phyloP scores from a whole-genome alignment of 2,113 vertebrate genomes.

The Motacilla tschutschensis region DNA sequence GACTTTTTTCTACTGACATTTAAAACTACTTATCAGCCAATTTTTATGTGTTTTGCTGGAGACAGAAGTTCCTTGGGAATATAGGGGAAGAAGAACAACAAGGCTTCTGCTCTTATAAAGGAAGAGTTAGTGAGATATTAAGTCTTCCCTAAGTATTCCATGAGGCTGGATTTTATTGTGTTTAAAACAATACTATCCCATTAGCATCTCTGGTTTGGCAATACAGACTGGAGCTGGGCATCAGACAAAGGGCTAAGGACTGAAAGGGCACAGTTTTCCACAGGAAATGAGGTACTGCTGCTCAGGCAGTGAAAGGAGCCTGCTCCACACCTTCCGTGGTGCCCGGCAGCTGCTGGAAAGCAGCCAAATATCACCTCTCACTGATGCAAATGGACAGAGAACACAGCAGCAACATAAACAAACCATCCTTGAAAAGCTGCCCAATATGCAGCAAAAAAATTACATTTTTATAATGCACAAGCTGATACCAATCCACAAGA shows the following conservation, averaged over 20 bases:
- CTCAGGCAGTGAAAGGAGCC: background rate
- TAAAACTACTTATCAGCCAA: background rate
- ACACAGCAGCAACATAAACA: constrained; percentile 3
- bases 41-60: background rate
- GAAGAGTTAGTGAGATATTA: background rate
- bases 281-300: background rate
- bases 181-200: background rate
- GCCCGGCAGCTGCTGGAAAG: background rate
- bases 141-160: background rate
- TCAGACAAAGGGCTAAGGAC: background rate
- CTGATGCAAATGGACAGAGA: background rate
- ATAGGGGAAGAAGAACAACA: background rate
- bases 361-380: background rate
- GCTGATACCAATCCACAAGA: background rate
- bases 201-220: background rate
- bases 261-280: background rate
- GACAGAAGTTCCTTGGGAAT: background rate
- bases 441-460: background rate
- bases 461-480: background rate
- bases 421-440: background rate
- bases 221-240: background rate
- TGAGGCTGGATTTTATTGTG: background rate
- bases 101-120: background rate
- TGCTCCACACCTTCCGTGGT: rapidly evolving
- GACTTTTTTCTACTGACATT: background rate